Base-by-base conservation (phyloP, 2,113 vertebrate species). In the Panthera uncia region DNA sequence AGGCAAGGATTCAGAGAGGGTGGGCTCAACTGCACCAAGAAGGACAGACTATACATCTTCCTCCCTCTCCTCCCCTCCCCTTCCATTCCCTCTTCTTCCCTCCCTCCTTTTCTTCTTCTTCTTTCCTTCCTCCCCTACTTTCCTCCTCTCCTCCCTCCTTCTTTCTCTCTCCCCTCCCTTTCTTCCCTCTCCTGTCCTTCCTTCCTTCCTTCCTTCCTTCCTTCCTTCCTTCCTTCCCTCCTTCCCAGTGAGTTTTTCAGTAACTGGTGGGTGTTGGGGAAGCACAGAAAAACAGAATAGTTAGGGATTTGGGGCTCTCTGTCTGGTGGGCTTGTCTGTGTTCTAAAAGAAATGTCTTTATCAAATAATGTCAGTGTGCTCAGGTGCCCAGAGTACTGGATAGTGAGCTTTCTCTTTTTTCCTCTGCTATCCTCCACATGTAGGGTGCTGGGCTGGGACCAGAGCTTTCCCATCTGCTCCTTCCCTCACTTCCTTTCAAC, bases 1-100 rank as follows among this genome's bases (percentile, higher is more conserved):
- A 97, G 96, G 94, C 92, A 97, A 98, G 95, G 98, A 95, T 98
- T 97, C 68, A 95, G 95, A 98, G 97, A 97, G 50, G 94, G 82
- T 95, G 91, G 92, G 96, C 33, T 69, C 23, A 5, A 95, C 73
- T 86, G 48, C 94, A 83, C 41, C 50, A 79, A 79, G 93, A 97
- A 97, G 89, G 89, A 97, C 92, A 95, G 84, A 63, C 69, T 96
- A 5, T 81, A 23, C 10, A 33, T 83, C 25, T 41, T 48, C 33
- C 13, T 14, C 73, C 41, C 13, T 76, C 25, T 29, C 27, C 61
- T 52, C 61, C 27, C 38, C 41, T 45, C 4, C 7, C 41, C 27
- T 45, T 7, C 65, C 55, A 57, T 15, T 50, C 12, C 16, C 8
- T 81, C 19, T 19, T 61, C 31, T 57, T 63, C 57, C 21, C 38